These are phyloP conservation scores for Atopsyche davidsoni DNA, from an alignment of 1,140 invertebrate species.

Conservation along the genomic window DNA sequence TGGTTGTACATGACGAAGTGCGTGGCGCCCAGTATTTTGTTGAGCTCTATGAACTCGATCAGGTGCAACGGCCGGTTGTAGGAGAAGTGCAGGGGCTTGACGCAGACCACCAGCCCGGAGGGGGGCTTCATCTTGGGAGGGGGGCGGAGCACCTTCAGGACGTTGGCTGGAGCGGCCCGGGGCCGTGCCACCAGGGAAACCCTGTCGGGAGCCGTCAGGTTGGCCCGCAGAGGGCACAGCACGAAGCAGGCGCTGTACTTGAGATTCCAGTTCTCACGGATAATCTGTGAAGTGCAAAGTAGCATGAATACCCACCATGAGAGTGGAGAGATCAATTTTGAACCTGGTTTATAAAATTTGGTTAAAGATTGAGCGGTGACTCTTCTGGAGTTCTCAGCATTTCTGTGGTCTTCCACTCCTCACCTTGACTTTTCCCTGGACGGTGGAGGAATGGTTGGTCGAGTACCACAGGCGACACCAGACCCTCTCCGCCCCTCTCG, in stretches of 20 bases:
- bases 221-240: constrained; percentile 63
- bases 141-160: constrained; percentile 35
- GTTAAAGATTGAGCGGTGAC: too few species aligned
- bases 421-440: constrained; percentile 72
- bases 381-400: too few species aligned
- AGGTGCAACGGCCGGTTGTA: constrained; percentile 81
- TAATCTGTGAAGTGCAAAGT: constrained; percentile 61
- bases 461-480: constrained; percentile 81
- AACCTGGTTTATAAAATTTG: too few species aligned
- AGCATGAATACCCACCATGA: too few species aligned
- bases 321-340: too few species aligned
- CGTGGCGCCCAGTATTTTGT: constrained; percentile 75
- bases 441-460: constrained; percentile 57
- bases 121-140: constrained; percentile 20
- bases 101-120: constrained; percentile 72
- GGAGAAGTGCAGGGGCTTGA: constrained; percentile 87
- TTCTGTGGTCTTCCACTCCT: too few species aligned
- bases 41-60: constrained; percentile 88
- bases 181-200: constrained; percentile 57
- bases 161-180: constrained; percentile 49
- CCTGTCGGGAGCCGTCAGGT: constrained; percentile 46
- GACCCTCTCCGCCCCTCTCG: constrained; percentile 72
- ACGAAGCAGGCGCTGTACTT: constrained; percentile 90
- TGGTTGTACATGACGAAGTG: constrained; percentile 93
- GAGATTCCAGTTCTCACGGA: constrained; percentile 89